Evolutionary conservation across 2,113 vertebrate species (phyloP), one percentile per base, ranked within the genome.

Genomic region (Pterophyllum scalare): DNA sequence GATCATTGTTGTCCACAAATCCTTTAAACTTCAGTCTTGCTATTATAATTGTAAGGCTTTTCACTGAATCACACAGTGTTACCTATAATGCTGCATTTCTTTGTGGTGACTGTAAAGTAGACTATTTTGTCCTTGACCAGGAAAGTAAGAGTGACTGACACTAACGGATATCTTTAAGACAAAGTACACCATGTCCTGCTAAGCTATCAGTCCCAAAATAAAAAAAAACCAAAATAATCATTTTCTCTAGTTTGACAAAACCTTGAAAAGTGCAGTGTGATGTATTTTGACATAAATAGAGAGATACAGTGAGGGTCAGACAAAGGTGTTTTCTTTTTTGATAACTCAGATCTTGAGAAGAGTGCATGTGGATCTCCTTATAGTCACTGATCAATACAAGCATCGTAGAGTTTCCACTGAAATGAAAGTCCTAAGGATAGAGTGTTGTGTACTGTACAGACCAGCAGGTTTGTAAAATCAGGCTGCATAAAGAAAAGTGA

Each of bases 131-230:
- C 75, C 82, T 85, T 75, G 75, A 83, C 79, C 20, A 62, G 11
- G 62, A 49, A 78, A 64, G 82, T 54, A 79, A 67, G 31, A 40
- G 11, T 8, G 46, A 72, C 11, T 35, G n/a, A 57, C 33, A 38
- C 61, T 78, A 84, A 89, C 77, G 58, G 58, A 64, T 35, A 52
- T 83, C 60, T 33, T 72, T 38, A 31, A 90, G 88, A 91, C 89
- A 83, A 83, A 91, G 88, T 58, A 90, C 38, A 86, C 61, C 43
- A 26, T 40, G 38, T 59, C 46, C 28, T 80, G 33, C 59, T 40
- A 56, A 76, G 35, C 6, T 84, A 85, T 88, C 80, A 40, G 77
- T 57, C n/a, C n/a, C n/a, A n/a, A n/a, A n/a, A n/a, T n/a, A n/a
- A n/a, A n/a, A n/a, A n/a, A n/a, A n/a, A n/a, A n/a, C n/a, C 31